Base-by-base conservation (phyloP, 2,888 invertebrate genomes). In the Dryococelus australis region DNA sequence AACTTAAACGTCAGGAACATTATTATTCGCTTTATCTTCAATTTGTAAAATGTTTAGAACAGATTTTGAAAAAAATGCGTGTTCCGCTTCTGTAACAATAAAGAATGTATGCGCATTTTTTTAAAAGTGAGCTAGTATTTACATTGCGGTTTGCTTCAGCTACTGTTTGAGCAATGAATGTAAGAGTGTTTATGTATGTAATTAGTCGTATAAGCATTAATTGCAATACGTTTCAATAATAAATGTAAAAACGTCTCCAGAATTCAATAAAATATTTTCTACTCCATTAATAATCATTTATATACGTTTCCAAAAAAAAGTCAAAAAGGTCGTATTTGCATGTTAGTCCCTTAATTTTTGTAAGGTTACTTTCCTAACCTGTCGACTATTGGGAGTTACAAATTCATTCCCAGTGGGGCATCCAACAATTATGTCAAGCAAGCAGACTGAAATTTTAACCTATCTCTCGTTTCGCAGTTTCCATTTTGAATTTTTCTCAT, bases 201-300 rank as follows among this genome's bases (percentile, higher is more conserved):
- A 65, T 20, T n/a, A 65, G 20, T 65, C 24, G 24, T 8, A 65
- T 65, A 65, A 65, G n/a, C n/a, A 24, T 24, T 65, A 65, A 20
- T 65, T 65, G n/a, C 65, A 65, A 16, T 47, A n/a, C 24, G 65
- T n/a, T 65, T 65, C 20, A 65, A 24, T n/a, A n/a, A 65, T 65
- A 24, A 24, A 65, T 65, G n/a, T 65, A 65, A 8, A 51, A n/a
- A n/a, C 24, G n/a, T 65, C 8, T 20, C 10, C 10, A n/a, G 24
- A 65, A 65, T 9, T n/a, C n/a, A 65, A 65, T 65, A 65, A 65
- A 65, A n/a, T 65, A 65, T 65, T 65, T 65, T 65, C 65, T 65
- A 65, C 65, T 65, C 65, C 65, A 65, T 65, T 65, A 24, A 65
- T 9, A 65, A 65, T 10, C 16, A 16, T 47, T 16, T 47, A 16